Percentiles rank a stretch among this genome's conserved stretches.
These are phyloP conservation scores for Anastrepha obliqua DNA, from an alignment of 1,140 invertebrate genomes.

Conservation along the genomic window DNA sequence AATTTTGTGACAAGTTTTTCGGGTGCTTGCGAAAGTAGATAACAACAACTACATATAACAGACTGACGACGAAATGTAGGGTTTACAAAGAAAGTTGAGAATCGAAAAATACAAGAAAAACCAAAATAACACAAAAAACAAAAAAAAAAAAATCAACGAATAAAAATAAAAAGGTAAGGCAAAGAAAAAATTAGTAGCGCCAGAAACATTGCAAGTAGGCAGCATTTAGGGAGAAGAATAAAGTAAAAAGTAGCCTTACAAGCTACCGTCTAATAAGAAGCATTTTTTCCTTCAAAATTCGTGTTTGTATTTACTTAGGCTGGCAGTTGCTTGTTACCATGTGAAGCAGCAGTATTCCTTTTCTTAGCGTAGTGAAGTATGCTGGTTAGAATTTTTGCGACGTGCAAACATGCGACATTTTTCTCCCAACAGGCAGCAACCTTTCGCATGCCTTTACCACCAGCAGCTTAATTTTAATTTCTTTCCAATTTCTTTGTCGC, in stretches of 20 bases:
- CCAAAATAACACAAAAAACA: not conserved
- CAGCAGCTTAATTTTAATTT: slow-evolving; percentile 41
- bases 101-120: not conserved
- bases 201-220: not conserved
- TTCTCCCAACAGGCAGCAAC: not conserved
- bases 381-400: not conserved
- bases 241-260: not conserved
- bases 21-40: not conserved
- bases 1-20: slow-evolving; percentile 37
- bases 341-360: not conserved
- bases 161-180: not conserved
- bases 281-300: not conserved
- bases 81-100: not conserved
- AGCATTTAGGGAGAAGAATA: not conserved
- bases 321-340: not conserved
- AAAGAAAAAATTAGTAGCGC: not conserved
- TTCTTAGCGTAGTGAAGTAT: not conserved
- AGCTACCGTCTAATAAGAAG: not conserved
- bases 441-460: not conserved
- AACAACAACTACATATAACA: not conserved
- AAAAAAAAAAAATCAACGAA: not conserved
- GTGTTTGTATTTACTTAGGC: slow-evolving; percentile 18
- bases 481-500: slow-evolving; percentile 23
- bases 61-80: not conserved
- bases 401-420: slow-evolving; percentile 30